These are phyloP conservation scores for Bombus fervidus DNA, from an alignment of 1,140 invertebrate species.

Conservation along the genomic window DNA sequence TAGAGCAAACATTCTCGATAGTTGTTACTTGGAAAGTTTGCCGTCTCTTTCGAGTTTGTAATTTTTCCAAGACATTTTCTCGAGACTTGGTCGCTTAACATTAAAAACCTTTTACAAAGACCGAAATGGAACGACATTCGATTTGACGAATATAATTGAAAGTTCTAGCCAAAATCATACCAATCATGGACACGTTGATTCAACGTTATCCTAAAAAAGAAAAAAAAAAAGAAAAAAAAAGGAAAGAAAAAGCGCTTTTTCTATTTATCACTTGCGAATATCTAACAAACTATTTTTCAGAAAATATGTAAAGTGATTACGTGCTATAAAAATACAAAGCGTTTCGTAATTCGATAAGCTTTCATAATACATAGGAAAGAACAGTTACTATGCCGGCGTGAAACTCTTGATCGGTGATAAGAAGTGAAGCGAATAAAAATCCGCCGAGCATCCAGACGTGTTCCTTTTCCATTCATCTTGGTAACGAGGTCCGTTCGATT, in stretches of 20 bases:
- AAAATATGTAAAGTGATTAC: neutral
- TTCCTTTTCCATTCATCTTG: neutral
- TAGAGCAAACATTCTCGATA: too few relatives aligned
- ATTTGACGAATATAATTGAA: neutral
- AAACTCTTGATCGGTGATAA: neutral
- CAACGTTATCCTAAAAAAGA: too few relatives aligned
- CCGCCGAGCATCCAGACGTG: neutral
- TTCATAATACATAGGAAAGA: neutral
- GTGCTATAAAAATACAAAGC: neutral
- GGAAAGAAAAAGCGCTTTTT: too few relatives aligned
- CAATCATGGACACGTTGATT: too few relatives aligned
- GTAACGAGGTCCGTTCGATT: slow-evolving; percentile 9
- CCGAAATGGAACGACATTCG: neutral
- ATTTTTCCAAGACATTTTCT: neutral
- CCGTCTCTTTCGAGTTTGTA: too few relatives aligned
- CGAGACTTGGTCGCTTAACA: too few relatives aligned
- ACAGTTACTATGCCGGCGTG: neutral
- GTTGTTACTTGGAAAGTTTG: too few relatives aligned
- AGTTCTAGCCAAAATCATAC: neutral
- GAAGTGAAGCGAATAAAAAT: neutral
- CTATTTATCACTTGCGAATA: too few relatives aligned
- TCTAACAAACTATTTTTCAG: neutral
- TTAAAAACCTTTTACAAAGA: too few relatives aligned
- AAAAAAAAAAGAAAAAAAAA: too few relatives aligned
- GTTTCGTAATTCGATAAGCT: neutral